Evolutionary conservation across 2,888 invertebrate species (phyloP), one percentile per base, ranked within the genome.

Genomic region (Stramonita haemastoma): DNA sequence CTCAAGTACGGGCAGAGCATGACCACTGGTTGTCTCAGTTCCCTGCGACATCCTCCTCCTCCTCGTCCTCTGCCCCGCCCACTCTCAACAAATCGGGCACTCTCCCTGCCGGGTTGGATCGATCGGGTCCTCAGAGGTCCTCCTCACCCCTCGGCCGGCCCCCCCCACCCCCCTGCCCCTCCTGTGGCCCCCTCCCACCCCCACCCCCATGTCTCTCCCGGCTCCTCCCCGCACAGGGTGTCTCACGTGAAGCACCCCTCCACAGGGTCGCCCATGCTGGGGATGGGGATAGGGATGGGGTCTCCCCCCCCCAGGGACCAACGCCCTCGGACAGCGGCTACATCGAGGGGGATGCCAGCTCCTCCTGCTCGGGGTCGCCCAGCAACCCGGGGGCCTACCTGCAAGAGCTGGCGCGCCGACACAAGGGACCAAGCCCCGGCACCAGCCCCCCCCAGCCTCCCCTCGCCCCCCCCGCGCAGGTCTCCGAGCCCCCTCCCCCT

Each of bases 341-440:
- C 73, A 89, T 89, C 70, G 87, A 89, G 56, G 90, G 87, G 29
- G 90, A 90, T 81, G 70, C 57, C 56, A 86, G 87, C 56, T 87
- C 87, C 81, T 89, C 83, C 36, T 85, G 85, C 66, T 87, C 90
- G 8, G 89, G 89, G 11, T 90, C 90, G 56, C 91, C 90, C 32
- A 90, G 34, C 77, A 86, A 83, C 29, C 91, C 94, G 86, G n/a
- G n/a, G n/a, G 94, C 94, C 81, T 95, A 94, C 89, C 90, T 94
- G 90, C 92, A 93, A 34, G 94, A 94, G 91, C 90, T 95, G 70
- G 91, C 92, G 34, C 90, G 90, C 34, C 83, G 90, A 57, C 86
- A 91, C 34, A 87, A 90, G 29, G 70, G 70, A 77, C 77, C 90
- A 87, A 73, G 89, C 73, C 81, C 87, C 15, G 46, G 90, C 77